phyloP scores from a whole-genome alignment of 2,113 vertebrate genomes.

The Labeo rohita region DNA sequence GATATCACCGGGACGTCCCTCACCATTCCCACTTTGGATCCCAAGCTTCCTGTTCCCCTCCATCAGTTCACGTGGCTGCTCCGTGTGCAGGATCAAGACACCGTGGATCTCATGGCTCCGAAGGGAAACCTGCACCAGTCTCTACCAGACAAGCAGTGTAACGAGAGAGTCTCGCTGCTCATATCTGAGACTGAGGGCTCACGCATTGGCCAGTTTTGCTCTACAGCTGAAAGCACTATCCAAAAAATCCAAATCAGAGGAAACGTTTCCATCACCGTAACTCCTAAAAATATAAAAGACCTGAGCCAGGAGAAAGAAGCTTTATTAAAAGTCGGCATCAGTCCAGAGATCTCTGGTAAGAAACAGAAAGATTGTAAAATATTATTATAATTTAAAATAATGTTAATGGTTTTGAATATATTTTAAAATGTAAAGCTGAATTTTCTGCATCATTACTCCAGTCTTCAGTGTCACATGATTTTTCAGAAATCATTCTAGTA shows the following conservation, averaged over 20 bases:
- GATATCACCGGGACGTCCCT: conserved; percentile 65
- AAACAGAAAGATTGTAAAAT: neutral
- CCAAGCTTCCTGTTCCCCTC: conserved; percentile 76
- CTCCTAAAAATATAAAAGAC: conserved; percentile 57
- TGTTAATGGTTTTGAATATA: neutral
- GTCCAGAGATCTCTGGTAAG: conserved; percentile 82
- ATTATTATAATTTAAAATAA: neutral
- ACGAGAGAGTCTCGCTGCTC: conserved; percentile 69
- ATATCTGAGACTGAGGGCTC: conserved; percentile 64
- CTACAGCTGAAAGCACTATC: conserved; percentile 72
- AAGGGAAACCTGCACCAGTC: conserved; percentile 79
- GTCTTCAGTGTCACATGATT: neutral
- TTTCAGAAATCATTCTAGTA: neutral
- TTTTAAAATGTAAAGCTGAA: neutral
- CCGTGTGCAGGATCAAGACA: conserved; percentile 67
- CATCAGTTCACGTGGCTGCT: conserved; percentile 85
- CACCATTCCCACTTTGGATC: conserved; percentile 71
- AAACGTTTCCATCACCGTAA: conserved; percentile 79
- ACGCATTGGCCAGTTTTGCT: conserved; percentile 85
- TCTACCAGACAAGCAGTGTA: conserved; percentile 75
- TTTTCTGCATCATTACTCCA: neutral
- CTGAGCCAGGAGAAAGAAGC: conserved; percentile 60
- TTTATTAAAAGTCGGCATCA: conserved; percentile 78
- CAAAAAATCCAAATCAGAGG: conserved; percentile 83
- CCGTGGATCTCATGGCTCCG: conserved; percentile 71